These are phyloP conservation scores for Tenthredo notha DNA, from an alignment of 2,888 invertebrate species.

Conservation along the genomic window DNA sequence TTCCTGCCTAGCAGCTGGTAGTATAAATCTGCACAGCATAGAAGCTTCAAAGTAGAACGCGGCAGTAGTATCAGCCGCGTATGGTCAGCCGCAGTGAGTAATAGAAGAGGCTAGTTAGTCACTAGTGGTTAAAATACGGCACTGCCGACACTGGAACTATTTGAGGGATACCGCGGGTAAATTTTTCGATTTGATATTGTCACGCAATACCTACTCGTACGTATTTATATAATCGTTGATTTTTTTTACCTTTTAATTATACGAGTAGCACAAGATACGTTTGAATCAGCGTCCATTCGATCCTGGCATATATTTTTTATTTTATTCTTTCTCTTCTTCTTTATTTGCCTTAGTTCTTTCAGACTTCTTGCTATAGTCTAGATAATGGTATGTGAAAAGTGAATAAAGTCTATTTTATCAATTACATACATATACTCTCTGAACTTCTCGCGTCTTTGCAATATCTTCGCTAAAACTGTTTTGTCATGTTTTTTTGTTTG, in stretches of 20 bases:
- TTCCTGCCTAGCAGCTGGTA: not conserved
- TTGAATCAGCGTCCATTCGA: not conserved
- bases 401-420: not conserved
- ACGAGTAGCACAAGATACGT: not conserved
- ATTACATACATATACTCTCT: not conserved
- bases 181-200: constrained; percentile 19
- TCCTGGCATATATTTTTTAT: not conserved
- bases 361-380: not conserved
- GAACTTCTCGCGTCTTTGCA: not conserved
- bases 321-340: not conserved
- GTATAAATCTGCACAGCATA: not conserved
- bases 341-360: not conserved
- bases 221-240: not conserved
- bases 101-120: not conserved
- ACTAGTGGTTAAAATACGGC: constrained; percentile 4
- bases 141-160: not conserved
- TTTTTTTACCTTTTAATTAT: not conserved
- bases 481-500: not conserved
- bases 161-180: not conserved
- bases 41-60: constrained; percentile 6
- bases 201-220: not conserved
- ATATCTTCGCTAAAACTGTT: not conserved
- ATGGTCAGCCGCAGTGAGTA: constrained; percentile 20
- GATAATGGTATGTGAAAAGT: not conserved
- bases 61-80: constrained; percentile 27